phyloP scores from a whole-genome alignment of 2,888 invertebrate species.

The Oligia fasciuncula region DNA sequence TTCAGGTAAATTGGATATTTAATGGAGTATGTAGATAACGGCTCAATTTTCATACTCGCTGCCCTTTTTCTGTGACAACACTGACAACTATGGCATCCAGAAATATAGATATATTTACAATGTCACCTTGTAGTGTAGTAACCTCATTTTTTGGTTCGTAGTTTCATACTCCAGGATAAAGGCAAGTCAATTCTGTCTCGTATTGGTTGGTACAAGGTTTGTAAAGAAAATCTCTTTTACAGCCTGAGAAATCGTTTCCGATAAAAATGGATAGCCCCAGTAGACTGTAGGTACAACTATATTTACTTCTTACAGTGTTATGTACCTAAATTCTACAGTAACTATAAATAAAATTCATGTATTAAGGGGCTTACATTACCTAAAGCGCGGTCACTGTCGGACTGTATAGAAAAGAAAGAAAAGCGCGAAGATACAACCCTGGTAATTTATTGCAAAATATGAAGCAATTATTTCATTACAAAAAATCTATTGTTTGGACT shows the following conservation, averaged over 20 bases:
- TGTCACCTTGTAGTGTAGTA: neutral
- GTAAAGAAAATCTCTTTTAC: conserved; percentile 14
- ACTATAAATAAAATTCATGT: neutral
- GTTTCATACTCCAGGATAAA: conserved; percentile 1
- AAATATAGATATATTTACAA: neutral
- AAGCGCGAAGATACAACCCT: no score
- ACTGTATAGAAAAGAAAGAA: no score
- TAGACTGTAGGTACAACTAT: neutral
- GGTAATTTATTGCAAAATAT: no score
- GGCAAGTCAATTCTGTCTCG: neutral
- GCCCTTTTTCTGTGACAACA: neutral
- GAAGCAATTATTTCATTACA: no score
- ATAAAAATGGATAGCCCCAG: conserved; percentile 5
- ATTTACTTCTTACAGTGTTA: neutral
- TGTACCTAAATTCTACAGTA: neutral
- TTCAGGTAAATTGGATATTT: conserved; percentile 26
- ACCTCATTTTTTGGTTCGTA: neutral
- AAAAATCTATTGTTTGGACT: no score
- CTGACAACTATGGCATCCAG: neutral
- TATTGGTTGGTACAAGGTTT: neutral
- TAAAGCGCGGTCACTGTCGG: no score
- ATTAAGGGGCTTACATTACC: neutral
- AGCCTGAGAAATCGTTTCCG: conserved; percentile 16
- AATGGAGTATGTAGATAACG: conserved; percentile 24
- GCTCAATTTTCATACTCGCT: neutral